Evolutionary conservation across 2,888 invertebrate species (phyloP).

Genomic region (Hirtodrosophila duncani): DNA sequence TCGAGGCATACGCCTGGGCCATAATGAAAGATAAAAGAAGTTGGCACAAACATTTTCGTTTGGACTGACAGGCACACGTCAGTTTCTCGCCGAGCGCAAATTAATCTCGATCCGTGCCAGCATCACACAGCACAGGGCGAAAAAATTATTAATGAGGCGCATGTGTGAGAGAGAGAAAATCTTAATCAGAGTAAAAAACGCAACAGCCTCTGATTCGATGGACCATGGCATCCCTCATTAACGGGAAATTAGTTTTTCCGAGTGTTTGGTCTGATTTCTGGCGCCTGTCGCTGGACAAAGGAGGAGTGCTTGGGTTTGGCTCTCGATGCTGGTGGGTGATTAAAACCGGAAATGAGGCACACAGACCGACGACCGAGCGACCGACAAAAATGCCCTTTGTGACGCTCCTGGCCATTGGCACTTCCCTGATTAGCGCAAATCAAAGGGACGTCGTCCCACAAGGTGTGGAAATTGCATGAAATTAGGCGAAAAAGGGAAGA

Average conservation of each 20-base stretch:
- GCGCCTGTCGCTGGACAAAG: conserved; percentile 6
- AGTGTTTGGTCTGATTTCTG: conserved; percentile 34
- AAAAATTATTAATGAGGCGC: conserved; percentile 68
- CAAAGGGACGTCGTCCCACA: conserved; percentile 43
- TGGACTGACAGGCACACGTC: conserved; percentile 70
- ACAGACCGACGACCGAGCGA: conserved; percentile 6
- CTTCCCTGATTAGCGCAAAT: conserved; percentile 71
- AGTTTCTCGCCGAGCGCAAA: conserved; percentile 53
- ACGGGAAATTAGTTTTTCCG: conserved; percentile 72
- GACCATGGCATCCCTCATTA: conserved; percentile 68
- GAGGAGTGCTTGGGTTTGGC: background rate
- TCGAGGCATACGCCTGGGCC: background rate
- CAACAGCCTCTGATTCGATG: conserved; percentile 17
- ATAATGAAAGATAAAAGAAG: conserved; percentile 59
- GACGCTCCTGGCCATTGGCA: conserved; percentile 42
- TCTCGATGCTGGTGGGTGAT: conserved; percentile 47
- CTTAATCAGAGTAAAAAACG: conserved; percentile 42
- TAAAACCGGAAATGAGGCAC: conserved; percentile 63
- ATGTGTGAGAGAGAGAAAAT: conserved; percentile 54
- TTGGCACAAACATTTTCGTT: conserved; percentile 32
- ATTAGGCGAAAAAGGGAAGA: conserved; percentile 29
- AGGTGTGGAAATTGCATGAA: conserved; percentile 70
- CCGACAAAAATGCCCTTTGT: conserved; percentile 23
- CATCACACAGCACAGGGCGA: conserved; percentile 15
- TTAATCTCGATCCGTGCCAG: conserved; percentile 63